phyloP scores from a whole-genome alignment of 2,888 invertebrate species.

The Bimastos eiseni region DNA sequence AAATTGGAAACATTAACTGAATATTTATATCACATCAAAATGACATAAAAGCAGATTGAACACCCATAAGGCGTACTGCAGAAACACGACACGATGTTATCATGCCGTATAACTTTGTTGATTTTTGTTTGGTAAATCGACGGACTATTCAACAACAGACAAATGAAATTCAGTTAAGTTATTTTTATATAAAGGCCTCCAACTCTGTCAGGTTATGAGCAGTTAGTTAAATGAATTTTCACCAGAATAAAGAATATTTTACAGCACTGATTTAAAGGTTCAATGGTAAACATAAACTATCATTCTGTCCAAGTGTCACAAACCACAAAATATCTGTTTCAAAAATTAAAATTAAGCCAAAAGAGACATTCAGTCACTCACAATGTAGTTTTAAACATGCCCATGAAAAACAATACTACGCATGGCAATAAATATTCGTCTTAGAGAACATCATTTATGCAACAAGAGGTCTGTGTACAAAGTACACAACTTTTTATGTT shows the following conservation, averaged over 20 bases:
- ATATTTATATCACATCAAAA: not conserved
- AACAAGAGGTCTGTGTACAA: not conserved
- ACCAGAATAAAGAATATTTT: not conserved
- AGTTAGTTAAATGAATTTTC: not conserved
- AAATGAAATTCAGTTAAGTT: not conserved
- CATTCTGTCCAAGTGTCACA: not conserved
- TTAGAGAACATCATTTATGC: not conserved
- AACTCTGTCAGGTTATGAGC: not conserved
- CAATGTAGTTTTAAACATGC: not conserved
- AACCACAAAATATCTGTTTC: not conserved
- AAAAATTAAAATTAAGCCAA: not conserved
- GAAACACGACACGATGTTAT: not conserved
- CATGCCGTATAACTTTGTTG: no score
- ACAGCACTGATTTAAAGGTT: not conserved
- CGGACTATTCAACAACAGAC: not conserved
- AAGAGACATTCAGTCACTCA: no score
- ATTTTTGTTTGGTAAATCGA: not conserved
- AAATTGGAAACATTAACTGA: not conserved
- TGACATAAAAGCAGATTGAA: not conserved
- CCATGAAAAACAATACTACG: not conserved
- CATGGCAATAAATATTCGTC: not conserved
- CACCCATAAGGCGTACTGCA: not conserved
- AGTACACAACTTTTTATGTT: not conserved
- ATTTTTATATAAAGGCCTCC: no score
- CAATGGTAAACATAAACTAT: no score